Evolutionary conservation across 1,140 invertebrate species (phyloP).

Genomic region (Drosophila seguyi): DNA sequence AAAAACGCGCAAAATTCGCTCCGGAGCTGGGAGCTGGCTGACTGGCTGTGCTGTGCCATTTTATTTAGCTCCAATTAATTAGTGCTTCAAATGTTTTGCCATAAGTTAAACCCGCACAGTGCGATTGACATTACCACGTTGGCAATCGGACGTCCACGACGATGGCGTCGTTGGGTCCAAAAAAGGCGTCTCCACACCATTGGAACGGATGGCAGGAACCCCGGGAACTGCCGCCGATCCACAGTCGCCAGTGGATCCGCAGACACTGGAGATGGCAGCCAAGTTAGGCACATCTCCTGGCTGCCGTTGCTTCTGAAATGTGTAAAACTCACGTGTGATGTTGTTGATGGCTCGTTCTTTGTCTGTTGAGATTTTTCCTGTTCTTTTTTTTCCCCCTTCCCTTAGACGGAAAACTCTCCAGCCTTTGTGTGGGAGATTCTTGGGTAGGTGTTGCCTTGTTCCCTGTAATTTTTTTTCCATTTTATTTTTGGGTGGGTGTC

Average conservation of each 20-base stretch:
- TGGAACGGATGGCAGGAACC: constrained; percentile 3
- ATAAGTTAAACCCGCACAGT: constrained; percentile 84
- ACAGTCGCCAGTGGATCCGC: not conserved
- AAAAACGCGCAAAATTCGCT: constrained; percentile 58
- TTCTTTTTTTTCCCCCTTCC: constrained; percentile 1
- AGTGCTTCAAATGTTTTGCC: constrained; percentile 85
- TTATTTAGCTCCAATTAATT: constrained; percentile 85
- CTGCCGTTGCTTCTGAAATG: constrained; percentile 79
- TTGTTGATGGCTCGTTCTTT: constrained; percentile 69
- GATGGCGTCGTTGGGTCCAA: constrained; percentile 33
- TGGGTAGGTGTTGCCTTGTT: constrained; percentile 44
- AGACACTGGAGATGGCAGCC: constrained; percentile 27
- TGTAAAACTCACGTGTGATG: constrained; percentile 83
- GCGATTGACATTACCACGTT: constrained; percentile 82
- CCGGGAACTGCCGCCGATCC: constrained; percentile 3
- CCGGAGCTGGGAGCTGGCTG: constrained; percentile 20
- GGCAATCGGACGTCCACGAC: constrained; percentile 62
- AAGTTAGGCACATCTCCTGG: constrained; percentile 59
- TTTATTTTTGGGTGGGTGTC: constrained; percentile 36
- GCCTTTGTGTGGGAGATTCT: constrained; percentile 58
- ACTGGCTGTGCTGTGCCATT: constrained; percentile 77
- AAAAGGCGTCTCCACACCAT: constrained; percentile 54
- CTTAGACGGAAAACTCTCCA: constrained; percentile 7
- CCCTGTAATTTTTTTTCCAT: constrained; percentile 3
- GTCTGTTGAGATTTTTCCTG: constrained; percentile 12